phyloP scores from a whole-genome alignment of 2,888 invertebrate genomes.

The Epistrophe grossulariae region DNA sequence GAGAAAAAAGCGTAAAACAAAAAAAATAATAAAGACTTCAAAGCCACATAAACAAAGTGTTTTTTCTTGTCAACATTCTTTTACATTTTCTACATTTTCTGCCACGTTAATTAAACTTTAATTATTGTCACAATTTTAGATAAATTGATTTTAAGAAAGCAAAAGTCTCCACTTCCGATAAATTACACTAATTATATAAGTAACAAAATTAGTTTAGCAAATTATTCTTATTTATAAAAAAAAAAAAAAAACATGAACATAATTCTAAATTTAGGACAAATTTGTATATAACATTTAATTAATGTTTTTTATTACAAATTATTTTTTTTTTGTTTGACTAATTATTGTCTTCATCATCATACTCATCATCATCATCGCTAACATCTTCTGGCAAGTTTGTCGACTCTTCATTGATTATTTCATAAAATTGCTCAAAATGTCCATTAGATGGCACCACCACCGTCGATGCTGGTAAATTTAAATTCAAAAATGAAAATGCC shows the following conservation, averaged over 20 bases:
- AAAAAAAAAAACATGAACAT: background rate
- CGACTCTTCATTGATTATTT: slow-evolving; percentile 81
- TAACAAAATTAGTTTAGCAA: background rate
- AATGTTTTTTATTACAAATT: background rate
- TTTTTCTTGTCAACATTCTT: background rate
- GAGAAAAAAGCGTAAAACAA: background rate
- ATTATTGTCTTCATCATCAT: slow-evolving; percentile 69
- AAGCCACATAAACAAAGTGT: background rate
- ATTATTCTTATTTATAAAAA: background rate
- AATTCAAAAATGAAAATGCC: slow-evolving; percentile 77
- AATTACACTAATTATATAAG: background rate
- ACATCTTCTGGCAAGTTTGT: slow-evolving; percentile 74
- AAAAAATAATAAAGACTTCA: background rate
- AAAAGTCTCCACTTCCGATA: slow-evolving; percentile 6
- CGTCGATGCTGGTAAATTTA: slow-evolving; percentile 62
- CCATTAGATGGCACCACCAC: slow-evolving; percentile 51
- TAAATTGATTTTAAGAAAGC: background rate
- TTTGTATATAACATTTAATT: background rate
- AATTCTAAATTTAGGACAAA: background rate
- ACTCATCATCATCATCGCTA: slow-evolving; percentile 77
- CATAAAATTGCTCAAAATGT: slow-evolving; percentile 79
- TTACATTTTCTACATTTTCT: background rate
- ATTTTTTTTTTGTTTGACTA: slow-evolving; percentile 4
- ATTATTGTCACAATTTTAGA: background rate
- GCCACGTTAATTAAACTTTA: background rate